A percentile compares a stretch with the other conserved stretches of the same genome.
These are phyloP conservation scores for Amiota mariae DNA, from an alignment of 2,888 invertebrate genomes.

Conservation along the genomic window DNA sequence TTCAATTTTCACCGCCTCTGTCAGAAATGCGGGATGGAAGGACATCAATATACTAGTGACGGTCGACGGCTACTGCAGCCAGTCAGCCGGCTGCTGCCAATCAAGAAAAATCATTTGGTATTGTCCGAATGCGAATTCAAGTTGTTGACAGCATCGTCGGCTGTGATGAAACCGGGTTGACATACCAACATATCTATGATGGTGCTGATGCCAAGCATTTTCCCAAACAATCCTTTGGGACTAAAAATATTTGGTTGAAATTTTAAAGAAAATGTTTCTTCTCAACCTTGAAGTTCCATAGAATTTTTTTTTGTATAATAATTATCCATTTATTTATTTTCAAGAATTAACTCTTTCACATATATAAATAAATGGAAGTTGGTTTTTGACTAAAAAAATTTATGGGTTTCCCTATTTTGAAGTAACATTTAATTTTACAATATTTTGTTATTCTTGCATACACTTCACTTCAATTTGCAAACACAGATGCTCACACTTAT, in stretches of 20 bases:
- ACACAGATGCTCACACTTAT: too few relatives aligned
- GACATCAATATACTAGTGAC: constrained; percentile 42
- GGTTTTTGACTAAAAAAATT: neutral
- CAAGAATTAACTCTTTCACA: neutral
- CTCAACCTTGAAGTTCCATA: too few relatives aligned
- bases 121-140: constrained; percentile 15
- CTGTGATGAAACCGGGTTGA: constrained; percentile 12
- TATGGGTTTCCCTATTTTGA: too few relatives aligned
- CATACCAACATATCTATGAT: constrained; percentile 52
- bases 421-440: neutral
- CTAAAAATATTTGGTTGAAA: constrained; percentile 42
- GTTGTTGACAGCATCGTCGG: constrained; percentile 49
- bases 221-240: constrained; percentile 41
- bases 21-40: constrained; percentile 57
- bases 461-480: too few relatives aligned
- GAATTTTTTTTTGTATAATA: too few relatives aligned
- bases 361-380: neutral
- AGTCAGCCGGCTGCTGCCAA: neutral
- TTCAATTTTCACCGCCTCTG: constrained; percentile 74
- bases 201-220: constrained; percentile 31
- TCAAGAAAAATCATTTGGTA: constrained; percentile 2
- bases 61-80: constrained; percentile 23
- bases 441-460: neutral
- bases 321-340: too few relatives aligned
- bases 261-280: constrained; percentile 41